A percentile compares a stretch with the other conserved stretches of the same genome.
These are phyloP conservation scores for Enteromius viviparus DNA, from an alignment of 2,797 vertebrate species.

Conservation along the genomic window DNA sequence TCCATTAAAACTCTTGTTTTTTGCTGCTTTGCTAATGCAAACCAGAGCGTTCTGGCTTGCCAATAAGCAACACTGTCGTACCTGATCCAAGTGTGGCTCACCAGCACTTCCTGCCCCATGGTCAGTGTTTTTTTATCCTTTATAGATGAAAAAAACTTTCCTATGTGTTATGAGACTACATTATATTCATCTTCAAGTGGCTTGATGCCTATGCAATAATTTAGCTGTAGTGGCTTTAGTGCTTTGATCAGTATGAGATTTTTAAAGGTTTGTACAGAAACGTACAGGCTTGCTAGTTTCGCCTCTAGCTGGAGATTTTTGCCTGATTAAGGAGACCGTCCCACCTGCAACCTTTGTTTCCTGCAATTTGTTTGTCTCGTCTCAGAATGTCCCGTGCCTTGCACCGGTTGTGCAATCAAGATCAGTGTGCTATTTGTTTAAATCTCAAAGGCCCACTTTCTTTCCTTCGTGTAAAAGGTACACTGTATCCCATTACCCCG, in stretches of 20 bases:
- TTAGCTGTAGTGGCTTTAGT: constrained; percentile 65
- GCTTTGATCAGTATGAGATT: constrained; percentile 73
- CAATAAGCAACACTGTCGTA: constrained; percentile 54
- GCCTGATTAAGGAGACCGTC: constrained; percentile 63
- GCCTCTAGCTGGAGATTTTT: constrained; percentile 67
- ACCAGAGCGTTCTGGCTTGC: constrained; percentile 74
- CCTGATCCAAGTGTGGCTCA: constrained; percentile 61
- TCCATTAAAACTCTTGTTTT: constrained; percentile 68
- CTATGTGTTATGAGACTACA: constrained; percentile 38
- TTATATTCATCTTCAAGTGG: constrained; percentile 49
- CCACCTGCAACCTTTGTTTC: constrained; percentile 43
- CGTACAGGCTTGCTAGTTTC: constrained; percentile 63
- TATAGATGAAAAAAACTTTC: constrained; percentile 10
- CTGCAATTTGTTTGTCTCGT: constrained; percentile 49
- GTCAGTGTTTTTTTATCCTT: constrained; percentile 38
- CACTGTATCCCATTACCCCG: constrained; percentile 13
- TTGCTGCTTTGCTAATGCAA: constrained; percentile 80
- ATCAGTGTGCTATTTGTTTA: constrained; percentile 31
- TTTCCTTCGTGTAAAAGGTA: constrained; percentile 14
- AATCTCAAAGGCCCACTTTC: constrained; percentile 35
- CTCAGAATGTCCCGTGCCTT: constrained; percentile 25
- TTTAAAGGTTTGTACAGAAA: constrained; percentile 70
- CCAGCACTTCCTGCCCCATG: constrained; percentile 54
- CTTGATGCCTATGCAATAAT: constrained; percentile 52
- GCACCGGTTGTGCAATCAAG: constrained; percentile 34